phyloP scores from a whole-genome alignment of 2,113 vertebrate genomes.

The Chlamydotis undulata region DNA sequence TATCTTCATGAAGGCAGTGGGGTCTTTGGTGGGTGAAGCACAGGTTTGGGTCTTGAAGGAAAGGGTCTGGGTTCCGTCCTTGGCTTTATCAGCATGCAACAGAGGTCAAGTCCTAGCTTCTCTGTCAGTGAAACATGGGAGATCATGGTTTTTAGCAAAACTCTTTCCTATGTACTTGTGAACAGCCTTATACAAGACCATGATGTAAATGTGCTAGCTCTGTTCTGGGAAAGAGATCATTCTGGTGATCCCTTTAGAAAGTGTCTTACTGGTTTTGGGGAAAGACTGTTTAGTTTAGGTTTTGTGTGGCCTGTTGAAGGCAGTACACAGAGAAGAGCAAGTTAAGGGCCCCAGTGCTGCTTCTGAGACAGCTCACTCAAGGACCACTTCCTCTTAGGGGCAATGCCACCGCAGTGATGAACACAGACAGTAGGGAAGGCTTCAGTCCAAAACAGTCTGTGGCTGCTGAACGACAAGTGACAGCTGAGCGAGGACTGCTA shows the following conservation, averaged over 20 bases:
- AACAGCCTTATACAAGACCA: neutral
- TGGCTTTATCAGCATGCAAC: neutral
- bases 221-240: neutral
- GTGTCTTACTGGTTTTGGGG: neutral
- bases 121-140: neutral
- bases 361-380: neutral
- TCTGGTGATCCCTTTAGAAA: neutral
- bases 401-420: neutral
- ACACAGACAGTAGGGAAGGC: neutral
- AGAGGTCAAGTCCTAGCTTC: neutral
- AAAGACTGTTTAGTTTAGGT: neutral
- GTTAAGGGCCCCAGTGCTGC: neutral
- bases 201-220: neutral
- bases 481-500: neutral
- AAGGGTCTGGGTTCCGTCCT: neutral
- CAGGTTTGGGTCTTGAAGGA: neutral
- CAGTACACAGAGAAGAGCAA: neutral
- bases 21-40: neutral
- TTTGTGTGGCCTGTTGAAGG: neutral
- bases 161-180: neutral
- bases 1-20: neutral
- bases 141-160: neutral
- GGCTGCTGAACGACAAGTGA: neutral
- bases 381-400: neutral
- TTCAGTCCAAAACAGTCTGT: neutral